Conservation (phyloP, 2,888 invertebrate genomes). For the Ptychoptera contaminata region DNA sequence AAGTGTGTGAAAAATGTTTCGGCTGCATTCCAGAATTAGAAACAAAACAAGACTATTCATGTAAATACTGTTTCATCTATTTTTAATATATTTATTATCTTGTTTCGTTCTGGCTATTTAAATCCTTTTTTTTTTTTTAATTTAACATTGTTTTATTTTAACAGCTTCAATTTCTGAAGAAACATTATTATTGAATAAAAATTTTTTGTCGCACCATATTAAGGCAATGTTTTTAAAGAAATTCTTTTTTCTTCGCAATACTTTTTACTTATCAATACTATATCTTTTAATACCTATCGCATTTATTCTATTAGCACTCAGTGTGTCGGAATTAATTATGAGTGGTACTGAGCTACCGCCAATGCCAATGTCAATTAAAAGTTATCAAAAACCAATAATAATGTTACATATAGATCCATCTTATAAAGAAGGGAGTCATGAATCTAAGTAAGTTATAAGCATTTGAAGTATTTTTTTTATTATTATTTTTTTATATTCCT, state of each 20-base stretch:
- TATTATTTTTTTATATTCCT: too few species aligned
- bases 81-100: too few species aligned
- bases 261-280: conserved; percentile 45
- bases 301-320: conserved; percentile 43
- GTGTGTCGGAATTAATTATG: conserved; percentile 35
- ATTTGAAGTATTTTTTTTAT: too few species aligned
- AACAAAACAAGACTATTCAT: neutral
- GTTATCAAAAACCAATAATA: conserved; percentile 26
- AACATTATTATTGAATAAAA: conserved; percentile 12
- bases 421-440: too few species aligned
- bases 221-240: conserved; percentile 52
- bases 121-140: too few species aligned
- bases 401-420: too few species aligned
- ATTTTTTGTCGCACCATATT: conserved; percentile 40
- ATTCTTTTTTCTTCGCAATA: conserved; percentile 43
- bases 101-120: too few species aligned
- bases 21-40: too few species aligned
- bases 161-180: too few species aligned
- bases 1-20: neutral
- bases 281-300: conserved; percentile 54
- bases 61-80: neutral
- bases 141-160: too few species aligned
- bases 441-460: too few species aligned
- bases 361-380: conserved; percentile 36
- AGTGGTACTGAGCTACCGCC: conserved; percentile 34